Evolutionary conservation across 2,113 vertebrate species (phyloP).

Genomic region (Bambusicola thoracicus): DNA sequence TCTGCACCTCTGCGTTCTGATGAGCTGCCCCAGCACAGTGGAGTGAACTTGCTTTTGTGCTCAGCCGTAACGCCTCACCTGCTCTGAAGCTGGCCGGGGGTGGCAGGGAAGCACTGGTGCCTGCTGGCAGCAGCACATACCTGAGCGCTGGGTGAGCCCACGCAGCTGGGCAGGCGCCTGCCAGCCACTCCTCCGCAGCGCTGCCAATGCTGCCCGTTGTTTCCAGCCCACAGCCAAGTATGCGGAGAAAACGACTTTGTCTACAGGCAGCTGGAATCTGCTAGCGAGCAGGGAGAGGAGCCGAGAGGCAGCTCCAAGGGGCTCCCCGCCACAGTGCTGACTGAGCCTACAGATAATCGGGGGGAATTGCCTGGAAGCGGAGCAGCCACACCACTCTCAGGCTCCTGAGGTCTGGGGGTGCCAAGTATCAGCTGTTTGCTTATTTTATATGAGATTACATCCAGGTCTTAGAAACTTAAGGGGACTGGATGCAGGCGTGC

Average conservation of each 20-base stretch:
- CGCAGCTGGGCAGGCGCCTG: background rate
- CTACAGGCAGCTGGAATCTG: conserved; percentile 42
- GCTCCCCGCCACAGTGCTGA: background rate
- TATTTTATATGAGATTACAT: background rate
- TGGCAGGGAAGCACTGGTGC: background rate
- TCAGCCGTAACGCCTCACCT: background rate
- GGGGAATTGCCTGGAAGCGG: background rate
- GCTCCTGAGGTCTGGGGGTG: background rate
- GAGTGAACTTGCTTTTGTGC: background rate
- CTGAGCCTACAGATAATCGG: background rate
- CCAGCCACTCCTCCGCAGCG: background rate
- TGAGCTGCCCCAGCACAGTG: rapidly evolving
- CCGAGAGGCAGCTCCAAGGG: background rate
- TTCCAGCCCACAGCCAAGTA: conserved; percentile 46
- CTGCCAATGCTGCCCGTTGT: conserved; percentile 45
- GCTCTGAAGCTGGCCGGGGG: background rate
- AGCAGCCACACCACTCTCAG: background rate
- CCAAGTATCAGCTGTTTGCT: background rate
- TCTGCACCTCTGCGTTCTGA: background rate
- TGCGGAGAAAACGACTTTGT: conserved; percentile 57
- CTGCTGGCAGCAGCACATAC: background rate
- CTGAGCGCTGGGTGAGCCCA: background rate
- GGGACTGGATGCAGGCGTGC: background rate
- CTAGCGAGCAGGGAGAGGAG: conserved; percentile 43
- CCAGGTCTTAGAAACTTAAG: background rate